Evolutionary conservation across 1,140 invertebrate genomes (phyloP), one percentile per base, ranked within the genome.

Genomic region (Trachelipus rathkii): DNA sequence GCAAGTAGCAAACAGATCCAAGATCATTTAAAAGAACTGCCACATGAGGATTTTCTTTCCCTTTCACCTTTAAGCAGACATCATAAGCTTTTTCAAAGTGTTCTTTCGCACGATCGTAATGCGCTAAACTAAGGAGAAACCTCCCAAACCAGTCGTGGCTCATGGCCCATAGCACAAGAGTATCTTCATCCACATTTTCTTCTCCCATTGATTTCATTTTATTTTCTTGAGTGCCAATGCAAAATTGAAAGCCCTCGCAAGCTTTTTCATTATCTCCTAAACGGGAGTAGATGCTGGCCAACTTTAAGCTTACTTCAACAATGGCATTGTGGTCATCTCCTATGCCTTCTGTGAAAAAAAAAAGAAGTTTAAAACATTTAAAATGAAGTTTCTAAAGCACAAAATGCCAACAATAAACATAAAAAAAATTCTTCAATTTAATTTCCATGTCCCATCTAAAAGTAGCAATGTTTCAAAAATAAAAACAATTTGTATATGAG

Each of bases 111-210:
- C 72, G 72, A 13, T 11, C 19, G 23, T 77, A 77, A 23, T 77
- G n/a, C 0, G 50, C 71, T 10, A 44, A 23, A 15, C 33, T 24
- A 72, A 94, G 83, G 73, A 93, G 87, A 84, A 92, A 89, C 82
- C 91, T 88, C 0, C 90, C 93, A 86, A 94, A 95, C 89, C 91
- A 93, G 84, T 94, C 92, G 78, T 91, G 86, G 67, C 88, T 87
- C 84, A 94, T 88, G 15, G 90, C 90, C 82, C 89, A 88, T 4
- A 94, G 85, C 70, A 88, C 85, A 69, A 87, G 82, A 60, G 88
- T 87, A 82, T 91, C 88, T 73, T 88, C 84, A 82, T 90, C 86
- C 15, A 87, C 83, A 44, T 82, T 79, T 10, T 71, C 72, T 23
- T 81, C 71, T 78, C 88, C 85, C 44, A 13, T 13, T 4, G 86